Evolutionary conservation across 64 coral and sea anemone species (phyloP), one percentile per base, ranked within the genome.

Genomic region (Porites lutea): DNA sequence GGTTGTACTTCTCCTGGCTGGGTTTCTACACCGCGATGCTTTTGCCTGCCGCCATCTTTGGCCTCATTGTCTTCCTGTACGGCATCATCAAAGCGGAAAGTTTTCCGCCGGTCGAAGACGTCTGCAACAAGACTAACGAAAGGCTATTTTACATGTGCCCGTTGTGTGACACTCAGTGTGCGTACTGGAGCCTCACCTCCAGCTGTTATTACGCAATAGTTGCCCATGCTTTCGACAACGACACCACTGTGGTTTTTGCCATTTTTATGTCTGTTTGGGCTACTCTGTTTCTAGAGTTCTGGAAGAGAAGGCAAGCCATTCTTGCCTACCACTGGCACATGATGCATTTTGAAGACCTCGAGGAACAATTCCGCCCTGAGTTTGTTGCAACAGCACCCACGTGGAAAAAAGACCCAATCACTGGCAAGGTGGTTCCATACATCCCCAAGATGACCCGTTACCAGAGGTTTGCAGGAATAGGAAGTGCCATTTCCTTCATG

Each of bases 201-300:
- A 91, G 82, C 20, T 99, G 97, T 44, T 59, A 71, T 52, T 99
- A 99, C 44, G 88, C 89, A 45, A 75, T 88, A 3, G 77, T 86
- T 45, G 92, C 92, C 10, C 89, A 94, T 53, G 52, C 93, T 3
- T 96, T 99, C 87, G 97, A 99, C 75, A 99, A 99, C 47, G 97
- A 96, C 44, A 78, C 75, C 54, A 99, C 97, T 3, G 91, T 99
- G 49, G 77, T 86, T 7, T 91, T 99, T 69, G 94, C 97, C 8
- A 66, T 99, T 19, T 96, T 99, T 13, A 99, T 99, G 97, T 99
- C 97, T 0, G 60, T 99, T 45, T 99, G 97, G 97, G 97, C 97
- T 13, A 99, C 97, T 1, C 51, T 99, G 22, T 99, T 99, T 76
- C 76, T 99, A 27, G 97, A 99, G 47, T 99, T 96, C 74, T 99